Conservation (phyloP, 2,888 invertebrate genomes). For the Cremastobaeus sp. region DNA sequence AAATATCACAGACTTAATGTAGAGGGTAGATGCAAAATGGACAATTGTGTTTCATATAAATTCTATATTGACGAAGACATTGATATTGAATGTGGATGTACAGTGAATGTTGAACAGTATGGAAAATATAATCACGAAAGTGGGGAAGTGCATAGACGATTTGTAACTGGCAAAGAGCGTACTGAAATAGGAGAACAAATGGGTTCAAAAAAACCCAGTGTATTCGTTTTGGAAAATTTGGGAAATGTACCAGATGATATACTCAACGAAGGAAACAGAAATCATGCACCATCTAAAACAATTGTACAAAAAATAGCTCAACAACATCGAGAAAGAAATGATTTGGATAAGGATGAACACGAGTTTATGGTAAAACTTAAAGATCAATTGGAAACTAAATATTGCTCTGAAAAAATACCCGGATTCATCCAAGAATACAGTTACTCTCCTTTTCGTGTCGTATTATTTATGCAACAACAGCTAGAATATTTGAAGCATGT, state of each 20-base stretch:
- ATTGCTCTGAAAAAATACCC: background rate
- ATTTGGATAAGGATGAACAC: constrained; percentile 28
- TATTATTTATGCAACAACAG: constrained; percentile 28
- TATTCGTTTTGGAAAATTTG: background rate
- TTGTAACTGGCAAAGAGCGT: background rate
- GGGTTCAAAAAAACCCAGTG: background rate
- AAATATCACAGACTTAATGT: constrained; percentile 10
- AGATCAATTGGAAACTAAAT: background rate
- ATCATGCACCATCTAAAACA: constrained; percentile 11
- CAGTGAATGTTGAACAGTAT: background rate
- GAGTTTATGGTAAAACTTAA: background rate
- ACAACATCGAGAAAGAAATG: constrained; percentile 9
- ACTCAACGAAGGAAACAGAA: constrained; percentile 22
- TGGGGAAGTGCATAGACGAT: constrained; percentile 1
- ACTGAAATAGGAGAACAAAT: background rate
- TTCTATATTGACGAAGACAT: constrained; percentile 14
- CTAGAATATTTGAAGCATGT: constrained; percentile 18
- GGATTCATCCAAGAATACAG: constrained; percentile 12
- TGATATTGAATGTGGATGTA: background rate
- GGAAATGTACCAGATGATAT: constrained; percentile 16
- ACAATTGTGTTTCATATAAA: constrained; percentile 1
- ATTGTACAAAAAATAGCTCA: constrained; percentile 24
- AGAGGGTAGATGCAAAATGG: constrained; percentile 8
- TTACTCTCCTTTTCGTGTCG: constrained; percentile 14
- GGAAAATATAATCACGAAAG: constrained; percentile 7